These are phyloP conservation scores for Idaea straminata DNA, from an alignment of 2,888 invertebrate species.

Conservation along the genomic window DNA sequence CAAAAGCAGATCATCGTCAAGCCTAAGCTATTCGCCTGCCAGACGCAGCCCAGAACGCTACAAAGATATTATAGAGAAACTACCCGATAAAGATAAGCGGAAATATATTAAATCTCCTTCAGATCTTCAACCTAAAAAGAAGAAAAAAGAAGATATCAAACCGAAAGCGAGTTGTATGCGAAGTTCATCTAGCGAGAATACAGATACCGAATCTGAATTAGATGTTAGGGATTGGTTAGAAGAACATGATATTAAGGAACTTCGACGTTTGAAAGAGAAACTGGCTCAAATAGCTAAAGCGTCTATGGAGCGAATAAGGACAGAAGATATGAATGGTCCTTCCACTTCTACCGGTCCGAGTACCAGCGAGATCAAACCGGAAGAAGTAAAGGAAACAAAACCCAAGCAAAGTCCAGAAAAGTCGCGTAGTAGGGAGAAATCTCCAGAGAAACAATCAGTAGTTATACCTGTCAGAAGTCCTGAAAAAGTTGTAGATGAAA, in stretches of 20 bases:
- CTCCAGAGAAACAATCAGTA: conserved; percentile 21
- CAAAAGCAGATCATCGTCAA: conserved; percentile 76
- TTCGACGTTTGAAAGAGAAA: conserved; percentile 83
- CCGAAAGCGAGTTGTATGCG: conserved; percentile 77
- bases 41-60: conserved; percentile 85
- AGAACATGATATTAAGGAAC: conserved; percentile 82
- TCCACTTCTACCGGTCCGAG: conserved; percentile 41
- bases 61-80: conserved; percentile 81
- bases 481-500: conserved; percentile 27
- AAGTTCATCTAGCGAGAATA: conserved; percentile 81
- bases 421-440: conserved; percentile 31
- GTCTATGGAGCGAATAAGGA: conserved; percentile 47
- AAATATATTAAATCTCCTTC: conserved; percentile 73
- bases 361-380: conserved; percentile 3
- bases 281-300: conserved; percentile 87
- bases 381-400: conserved; percentile 6
- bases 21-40: conserved; percentile 85
- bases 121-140: conserved; percentile 57
- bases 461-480: conserved; percentile 14
- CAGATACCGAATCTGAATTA: conserved; percentile 75
- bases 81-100: conserved; percentile 78
- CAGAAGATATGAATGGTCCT: conserved; percentile 46
- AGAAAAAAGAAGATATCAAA: conserved; percentile 47
- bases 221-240: conserved; percentile 78
- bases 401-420: conserved; percentile 22